Conservation (phyloP, 2,113 vertebrate species). For the Mormoops blainvillei region DNA sequence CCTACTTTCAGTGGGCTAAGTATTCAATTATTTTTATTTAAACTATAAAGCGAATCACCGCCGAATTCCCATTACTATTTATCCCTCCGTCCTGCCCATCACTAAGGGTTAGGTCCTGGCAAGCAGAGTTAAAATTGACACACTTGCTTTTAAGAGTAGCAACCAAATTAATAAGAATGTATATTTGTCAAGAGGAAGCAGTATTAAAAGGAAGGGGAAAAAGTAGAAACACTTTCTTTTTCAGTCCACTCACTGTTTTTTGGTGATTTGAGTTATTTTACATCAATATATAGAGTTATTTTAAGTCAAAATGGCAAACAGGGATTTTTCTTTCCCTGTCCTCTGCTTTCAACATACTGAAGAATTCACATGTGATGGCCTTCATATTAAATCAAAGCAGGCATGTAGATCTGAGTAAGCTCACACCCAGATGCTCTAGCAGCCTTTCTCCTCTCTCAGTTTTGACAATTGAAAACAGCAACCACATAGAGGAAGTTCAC, state of each 20-base stretch:
- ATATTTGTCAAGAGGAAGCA: conserved; percentile 64
- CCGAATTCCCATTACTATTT: conserved; percentile 43
- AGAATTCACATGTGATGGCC: accelerated
- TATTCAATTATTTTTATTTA: conserved; percentile 67
- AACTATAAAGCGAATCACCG: conserved; percentile 61
- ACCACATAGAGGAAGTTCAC: background rate
- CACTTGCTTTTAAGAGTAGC: background rate
- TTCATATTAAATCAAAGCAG: background rate
- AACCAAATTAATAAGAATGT: conserved; percentile 54
- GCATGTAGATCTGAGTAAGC: accelerated
- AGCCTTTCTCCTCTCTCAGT: background rate
- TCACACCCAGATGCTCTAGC: accelerated
- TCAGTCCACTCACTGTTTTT: background rate
- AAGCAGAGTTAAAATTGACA: conserved; percentile 55
- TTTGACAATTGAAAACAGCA: background rate
- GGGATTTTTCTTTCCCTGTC: background rate
- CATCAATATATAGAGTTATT: background rate
- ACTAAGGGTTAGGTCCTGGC: conserved; percentile 41
- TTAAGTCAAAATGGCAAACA: background rate
- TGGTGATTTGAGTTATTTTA: background rate
- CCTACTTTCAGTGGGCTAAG: conserved; percentile 57
- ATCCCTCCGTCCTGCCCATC: conserved; percentile 1
- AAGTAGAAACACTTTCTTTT: background rate
- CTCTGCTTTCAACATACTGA: background rate
- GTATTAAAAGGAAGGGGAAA: background rate